Evolutionary conservation across 1,140 invertebrate species (phyloP).

Genomic region (Cheumatopsyche charites): DNA sequence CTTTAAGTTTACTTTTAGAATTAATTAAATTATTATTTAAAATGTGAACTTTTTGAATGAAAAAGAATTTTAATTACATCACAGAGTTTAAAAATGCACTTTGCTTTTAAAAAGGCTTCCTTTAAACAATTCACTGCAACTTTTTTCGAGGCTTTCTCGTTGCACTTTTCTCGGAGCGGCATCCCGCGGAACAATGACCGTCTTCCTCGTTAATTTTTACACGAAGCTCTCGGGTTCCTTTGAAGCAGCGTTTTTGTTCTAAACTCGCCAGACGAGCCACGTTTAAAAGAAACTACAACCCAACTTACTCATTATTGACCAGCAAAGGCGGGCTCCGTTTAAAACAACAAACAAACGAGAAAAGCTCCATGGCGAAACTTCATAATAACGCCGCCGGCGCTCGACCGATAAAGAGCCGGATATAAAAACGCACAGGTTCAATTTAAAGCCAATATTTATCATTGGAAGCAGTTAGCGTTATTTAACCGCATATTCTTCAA

Average conservation of each 20-base stretch:
- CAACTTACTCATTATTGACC: constrained; percentile 3
- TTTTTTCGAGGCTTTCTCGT: neutral
- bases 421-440: constrained; percentile 26
- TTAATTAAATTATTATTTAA: too few species aligned
- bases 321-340: neutral
- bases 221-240: neutral
- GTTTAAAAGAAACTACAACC: too few species aligned
- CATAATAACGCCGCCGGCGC: constrained; percentile 11
- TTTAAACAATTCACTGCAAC: neutral
- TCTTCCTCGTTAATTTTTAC: neutral
- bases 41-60: too few species aligned
- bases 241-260: constrained; percentile 5
- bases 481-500: too few species aligned
- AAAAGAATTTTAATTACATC: too few species aligned
- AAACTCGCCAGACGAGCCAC: constrained; percentile 18
- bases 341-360: constrained; percentile 2
- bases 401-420: neutral
- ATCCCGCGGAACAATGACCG: too few species aligned
- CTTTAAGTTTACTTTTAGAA: too few species aligned
- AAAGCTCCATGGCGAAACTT: neutral
- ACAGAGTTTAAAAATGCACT: too few species aligned
- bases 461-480: constrained; percentile 8
- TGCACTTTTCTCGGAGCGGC: neutral
- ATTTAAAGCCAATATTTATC: constrained; percentile 48
- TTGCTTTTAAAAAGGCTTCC: too few species aligned